Evolutionary conservation across 2,113 vertebrate genomes (phyloP), one percentile per base, ranked within the genome.

Genomic region (Urocolius indicus): DNA sequence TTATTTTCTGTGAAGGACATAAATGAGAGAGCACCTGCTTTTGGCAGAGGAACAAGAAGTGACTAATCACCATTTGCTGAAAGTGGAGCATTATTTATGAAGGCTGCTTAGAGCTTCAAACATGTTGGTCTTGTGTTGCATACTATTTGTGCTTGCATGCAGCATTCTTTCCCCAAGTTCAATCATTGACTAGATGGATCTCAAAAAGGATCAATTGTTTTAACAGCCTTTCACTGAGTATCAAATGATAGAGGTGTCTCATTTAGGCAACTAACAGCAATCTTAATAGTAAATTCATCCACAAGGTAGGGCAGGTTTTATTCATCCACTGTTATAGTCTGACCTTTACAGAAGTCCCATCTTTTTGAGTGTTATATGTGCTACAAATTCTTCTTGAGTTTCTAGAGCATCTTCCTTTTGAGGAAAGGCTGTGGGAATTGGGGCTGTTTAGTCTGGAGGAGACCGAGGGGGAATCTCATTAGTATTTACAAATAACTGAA

Each of bases 331-430:
- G 58, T 45, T 75, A 46, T 57, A 69, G 72, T 67, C 21, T 66
- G 78, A 83, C 54, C 82, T 92, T 85, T 79, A 83, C 43, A 83
- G 58, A 90, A 83, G 58, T 83, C 83, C 83, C 11, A 51, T 82
- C 66, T 92, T 85, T 62, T 66, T 24, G 62, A 69, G 36, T 51
- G 19, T 27, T 79, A 32, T 34, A 8, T 52, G 17, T 66, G 19
- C 77, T 71, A 73, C 26, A 68, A n/a, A 66, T 79, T 93, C 41
- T 63, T 38, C 41, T 43, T 65, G 51, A 82, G 63, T 41, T 41
- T 41, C 38, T 41, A 10, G 38, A 41, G 38, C 38, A 41, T 41
- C 38, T 41, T 41, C 38, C 38, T 41, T 41, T 10, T 41, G 38
- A 41, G 38, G 38, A 41, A 41, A 41, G 38, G 12, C 12, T 41